Conservation (phyloP, 2,797 vertebrate genomes). For the Lepilemur septentrionalis region DNA sequence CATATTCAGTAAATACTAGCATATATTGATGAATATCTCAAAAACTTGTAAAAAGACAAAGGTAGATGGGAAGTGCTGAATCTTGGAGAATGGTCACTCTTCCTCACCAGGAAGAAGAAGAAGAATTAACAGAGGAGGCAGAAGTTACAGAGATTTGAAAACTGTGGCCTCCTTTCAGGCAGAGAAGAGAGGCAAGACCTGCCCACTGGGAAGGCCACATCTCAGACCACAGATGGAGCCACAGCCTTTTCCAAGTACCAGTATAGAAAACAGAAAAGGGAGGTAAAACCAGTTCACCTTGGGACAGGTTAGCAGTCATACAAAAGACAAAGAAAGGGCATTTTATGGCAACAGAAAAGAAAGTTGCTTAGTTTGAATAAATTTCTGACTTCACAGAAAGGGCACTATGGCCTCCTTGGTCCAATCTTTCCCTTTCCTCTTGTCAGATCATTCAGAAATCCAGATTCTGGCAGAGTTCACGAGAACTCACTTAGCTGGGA, state of each 20-base stretch:
- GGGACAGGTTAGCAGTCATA: neutral
- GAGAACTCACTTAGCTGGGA: slow-evolving; percentile 37
- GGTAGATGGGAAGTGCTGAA: neutral
- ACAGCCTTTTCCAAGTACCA: neutral
- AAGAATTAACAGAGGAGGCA: neutral
- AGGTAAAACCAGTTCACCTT: neutral
- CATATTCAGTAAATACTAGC: neutral
- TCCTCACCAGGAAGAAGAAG: neutral
- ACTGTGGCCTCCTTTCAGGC: neutral
- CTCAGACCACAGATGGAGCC: neutral
- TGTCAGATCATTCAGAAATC: slow-evolving; percentile 30
- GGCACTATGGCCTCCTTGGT: neutral
- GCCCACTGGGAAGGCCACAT: neutral
- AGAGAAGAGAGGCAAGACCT: neutral
- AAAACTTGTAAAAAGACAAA: neutral
- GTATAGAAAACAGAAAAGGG: neutral
- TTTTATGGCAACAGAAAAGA: neutral
- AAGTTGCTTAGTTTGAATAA: neutral
- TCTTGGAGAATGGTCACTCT: neutral
- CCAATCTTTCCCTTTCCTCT: slow-evolving; percentile 22
- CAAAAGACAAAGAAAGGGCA: neutral
- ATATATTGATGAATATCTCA: neutral
- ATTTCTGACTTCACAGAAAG: neutral
- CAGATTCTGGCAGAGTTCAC: slow-evolving; percentile 47
- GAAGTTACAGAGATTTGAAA: neutral